These are phyloP conservation scores for Centruroides vittatus DNA, from an alignment of 1,140 invertebrate species.

Conservation along the genomic window DNA sequence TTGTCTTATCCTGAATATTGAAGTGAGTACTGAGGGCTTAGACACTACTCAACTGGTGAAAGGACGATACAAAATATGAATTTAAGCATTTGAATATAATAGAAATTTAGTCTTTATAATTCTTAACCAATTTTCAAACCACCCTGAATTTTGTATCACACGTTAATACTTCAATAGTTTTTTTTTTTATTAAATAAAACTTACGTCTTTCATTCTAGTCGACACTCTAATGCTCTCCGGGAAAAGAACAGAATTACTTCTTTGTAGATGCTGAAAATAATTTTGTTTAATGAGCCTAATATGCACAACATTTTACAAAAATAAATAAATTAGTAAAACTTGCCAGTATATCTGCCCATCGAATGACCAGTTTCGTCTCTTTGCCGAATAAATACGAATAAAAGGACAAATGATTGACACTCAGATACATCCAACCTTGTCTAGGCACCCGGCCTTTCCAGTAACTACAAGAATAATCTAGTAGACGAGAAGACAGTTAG, in stretches of 20 bases:
- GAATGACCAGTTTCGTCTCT: conserved; percentile 71
- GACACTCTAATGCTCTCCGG: conserved; percentile 72
- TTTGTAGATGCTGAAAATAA: conserved; percentile 27
- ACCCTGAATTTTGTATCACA: too few relatives aligned
- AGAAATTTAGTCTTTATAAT: too few relatives aligned
- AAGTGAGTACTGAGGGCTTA: too few relatives aligned
- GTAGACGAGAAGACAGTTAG: conserved; percentile 2
- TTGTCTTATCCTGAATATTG: too few relatives aligned
- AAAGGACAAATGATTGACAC: conserved; percentile 89
- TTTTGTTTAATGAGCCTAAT: too few relatives aligned
- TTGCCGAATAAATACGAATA: conserved; percentile 86
- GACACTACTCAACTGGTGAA: too few relatives aligned
- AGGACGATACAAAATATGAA: too few relatives aligned
- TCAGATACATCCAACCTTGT: conserved; percentile 92
- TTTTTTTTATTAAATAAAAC: neutral
- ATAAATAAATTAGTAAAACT: conserved; percentile 6
- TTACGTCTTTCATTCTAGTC: conserved; percentile 58
- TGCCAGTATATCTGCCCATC: conserved; percentile 44
- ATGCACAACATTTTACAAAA: too few relatives aligned
- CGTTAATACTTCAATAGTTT: too few relatives aligned
- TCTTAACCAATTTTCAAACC: too few relatives aligned
- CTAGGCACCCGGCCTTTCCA: conserved; percentile 81
- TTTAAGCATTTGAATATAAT: too few relatives aligned
- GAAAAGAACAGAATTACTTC: conserved; percentile 41
- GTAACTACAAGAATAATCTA: conserved; percentile 56